Evolutionary conservation across 2,113 vertebrate genomes (phyloP).

Genomic region (Geothlypis trichas): DNA sequence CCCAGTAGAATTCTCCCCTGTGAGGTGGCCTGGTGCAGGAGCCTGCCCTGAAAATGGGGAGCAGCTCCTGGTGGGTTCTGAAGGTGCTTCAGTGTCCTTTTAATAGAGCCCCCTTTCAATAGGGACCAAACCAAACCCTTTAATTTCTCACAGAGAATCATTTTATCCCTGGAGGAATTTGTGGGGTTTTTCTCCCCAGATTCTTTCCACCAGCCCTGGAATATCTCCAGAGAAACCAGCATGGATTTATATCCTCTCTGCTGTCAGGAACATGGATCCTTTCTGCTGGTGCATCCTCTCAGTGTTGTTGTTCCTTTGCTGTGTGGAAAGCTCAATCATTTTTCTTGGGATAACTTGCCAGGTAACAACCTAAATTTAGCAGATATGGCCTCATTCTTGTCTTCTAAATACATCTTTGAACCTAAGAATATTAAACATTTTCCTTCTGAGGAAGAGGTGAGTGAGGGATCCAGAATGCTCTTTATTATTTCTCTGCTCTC

Average conservation of each 20-base stretch:
- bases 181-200: fast-evolving
- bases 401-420: background rate
- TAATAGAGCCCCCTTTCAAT: background rate
- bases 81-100: background rate
- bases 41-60: background rate
- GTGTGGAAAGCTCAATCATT: background rate
- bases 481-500: constrained; percentile 4
- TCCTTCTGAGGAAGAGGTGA: background rate
- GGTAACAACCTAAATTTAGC: background rate
- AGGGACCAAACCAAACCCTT: background rate
- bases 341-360: background rate
- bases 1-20: fast-evolving
- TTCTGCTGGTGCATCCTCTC: background rate
- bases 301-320: background rate
- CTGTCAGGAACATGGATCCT: background rate
- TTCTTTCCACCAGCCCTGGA: background rate
- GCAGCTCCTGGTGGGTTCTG: background rate
- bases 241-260: background rate
- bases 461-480: background rate
- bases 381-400: background rate
- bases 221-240: background rate
- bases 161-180: background rate
- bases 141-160: background rate
- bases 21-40: background rate
- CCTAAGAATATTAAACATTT: background rate